phyloP scores from a whole-genome alignment of 1,140 invertebrate species.

The Tachypleus tridentatus region DNA sequence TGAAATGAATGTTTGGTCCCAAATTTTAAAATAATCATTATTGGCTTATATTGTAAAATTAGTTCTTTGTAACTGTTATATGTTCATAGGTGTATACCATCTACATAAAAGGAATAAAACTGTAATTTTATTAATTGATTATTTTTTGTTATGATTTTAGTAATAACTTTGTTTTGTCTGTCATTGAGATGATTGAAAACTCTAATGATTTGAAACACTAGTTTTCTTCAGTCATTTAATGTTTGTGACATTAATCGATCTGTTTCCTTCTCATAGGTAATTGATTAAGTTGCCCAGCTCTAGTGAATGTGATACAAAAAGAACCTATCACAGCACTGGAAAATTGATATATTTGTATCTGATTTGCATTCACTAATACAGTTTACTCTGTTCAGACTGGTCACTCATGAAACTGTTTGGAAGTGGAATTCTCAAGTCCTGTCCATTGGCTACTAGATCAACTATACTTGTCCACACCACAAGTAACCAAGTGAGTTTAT shows the following conservation, averaged over 20 bases:
- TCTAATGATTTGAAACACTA: constrained; percentile 6
- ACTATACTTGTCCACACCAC: constrained; percentile 73
- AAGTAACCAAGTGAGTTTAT: constrained; percentile 28
- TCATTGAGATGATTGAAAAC: too few species aligned
- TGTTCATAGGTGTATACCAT: too few species aligned
- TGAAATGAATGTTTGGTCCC: too few species aligned
- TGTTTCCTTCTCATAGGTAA: not conserved
- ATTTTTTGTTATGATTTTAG: too few species aligned
- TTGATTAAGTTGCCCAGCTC: too few species aligned
- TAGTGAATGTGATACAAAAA: not conserved
- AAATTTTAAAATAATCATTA: too few species aligned
- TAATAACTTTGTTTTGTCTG: too few species aligned
- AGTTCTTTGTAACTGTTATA: too few species aligned
- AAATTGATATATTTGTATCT: not conserved
- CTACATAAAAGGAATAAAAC: too few species aligned
- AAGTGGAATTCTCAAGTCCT: constrained; percentile 58
- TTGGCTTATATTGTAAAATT: too few species aligned
- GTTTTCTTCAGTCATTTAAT: constrained; percentile 3
- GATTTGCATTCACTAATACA: not conserved
- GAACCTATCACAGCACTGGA: too few species aligned
- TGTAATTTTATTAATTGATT: too few species aligned
- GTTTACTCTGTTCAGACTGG: constrained; percentile 49
- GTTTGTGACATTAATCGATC: constrained; percentile 10
- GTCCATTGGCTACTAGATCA: constrained; percentile 61
- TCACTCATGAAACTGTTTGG: constrained; percentile 76